Base-by-base conservation (phyloP, 2,888 invertebrate genomes). In the Tipula confusa region DNA sequence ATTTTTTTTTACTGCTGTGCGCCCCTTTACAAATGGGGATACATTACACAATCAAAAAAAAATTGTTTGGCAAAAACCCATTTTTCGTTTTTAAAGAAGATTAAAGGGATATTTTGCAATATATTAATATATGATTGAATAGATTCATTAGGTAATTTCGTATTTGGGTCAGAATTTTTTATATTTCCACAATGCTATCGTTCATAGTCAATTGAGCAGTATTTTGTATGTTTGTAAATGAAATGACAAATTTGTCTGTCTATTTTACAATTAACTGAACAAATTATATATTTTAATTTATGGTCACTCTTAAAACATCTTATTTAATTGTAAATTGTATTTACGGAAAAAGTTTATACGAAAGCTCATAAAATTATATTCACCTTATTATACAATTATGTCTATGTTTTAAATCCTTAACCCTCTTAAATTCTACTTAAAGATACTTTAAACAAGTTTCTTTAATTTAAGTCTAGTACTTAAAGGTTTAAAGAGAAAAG, bases 101-200 rank as follows among this genome's bases (percentile, higher is more conserved):
- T 64, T 64, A 64, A 64, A 64, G 64, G 64, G 64, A 64, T 64
- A 64, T 64, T 64, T 64, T 64, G 18, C 64, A 3, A 64, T 64
- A n/a, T 43, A 43, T 43, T n/a, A 64, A 7, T 24, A 43, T 7
- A 24, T 64, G 64, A 64, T 64, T 64, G 64, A 64, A 64, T 64
- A 24, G 24, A 9, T 64, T 43, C 43, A 43, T 43, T 43, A 43
- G 43, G 64, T 64, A 11, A 24, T 18, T 24, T 18, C n/a, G 18
- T 64, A 64, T 64, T 24, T 64, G 18, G 64, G 64, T 64, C 24
- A 11, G 18, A 64, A 11, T 64, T 64, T 24, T 64, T 64, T 64
- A 11, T 43, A 0, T 48, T 11, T 64, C 24, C 24, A 9, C 43
- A 43, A 43, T 43, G 43, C 43, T 15, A 64, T 64, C 64, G 64